Conservation (phyloP, 2,797 vertebrate species). For the Brotula barbata region DNA sequence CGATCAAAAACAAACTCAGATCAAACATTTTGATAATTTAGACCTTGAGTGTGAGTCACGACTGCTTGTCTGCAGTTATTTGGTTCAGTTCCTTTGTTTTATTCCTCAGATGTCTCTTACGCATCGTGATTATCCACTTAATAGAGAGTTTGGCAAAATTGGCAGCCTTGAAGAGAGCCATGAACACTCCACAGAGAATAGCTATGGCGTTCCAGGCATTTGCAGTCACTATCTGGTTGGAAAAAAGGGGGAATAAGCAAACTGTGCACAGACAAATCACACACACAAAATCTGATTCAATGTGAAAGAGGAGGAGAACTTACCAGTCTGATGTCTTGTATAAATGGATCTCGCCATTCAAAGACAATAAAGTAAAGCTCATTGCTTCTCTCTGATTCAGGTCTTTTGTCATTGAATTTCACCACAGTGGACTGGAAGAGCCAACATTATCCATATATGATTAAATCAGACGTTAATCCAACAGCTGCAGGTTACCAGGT, state of each 20-base stretch:
- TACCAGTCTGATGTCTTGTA: constrained; percentile 93
- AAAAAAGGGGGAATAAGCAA: not conserved
- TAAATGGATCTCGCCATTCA: constrained; percentile 94
- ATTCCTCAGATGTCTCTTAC: constrained; percentile 86
- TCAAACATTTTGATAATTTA: not conserved
- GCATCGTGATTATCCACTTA: constrained; percentile 94
- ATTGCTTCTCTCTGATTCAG: constrained; percentile 68
- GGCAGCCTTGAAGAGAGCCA: constrained; percentile 96
- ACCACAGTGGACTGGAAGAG: constrained; percentile 88
- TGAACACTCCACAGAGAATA: constrained; percentile 93
- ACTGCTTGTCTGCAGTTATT: constrained; percentile 48
- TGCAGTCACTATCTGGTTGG: constrained; percentile 90
- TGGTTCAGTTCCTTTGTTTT: constrained; percentile 83
- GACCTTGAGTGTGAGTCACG: not conserved
- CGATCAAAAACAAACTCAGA: constrained; percentile 5
- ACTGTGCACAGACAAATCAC: not conserved
- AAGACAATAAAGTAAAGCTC: constrained; percentile 96
- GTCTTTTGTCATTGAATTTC: constrained; percentile 91
- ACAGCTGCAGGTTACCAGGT: no score
- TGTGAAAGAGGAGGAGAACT: constrained; percentile 56
- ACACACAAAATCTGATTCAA: not conserved
- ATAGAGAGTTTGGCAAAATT: constrained; percentile 94
- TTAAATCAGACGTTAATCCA: not conserved
- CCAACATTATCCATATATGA: not conserved
- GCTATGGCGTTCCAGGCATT: constrained; percentile 94